phyloP scores from a whole-genome alignment of 2,888 invertebrate species.

The Sisyra nigra region DNA sequence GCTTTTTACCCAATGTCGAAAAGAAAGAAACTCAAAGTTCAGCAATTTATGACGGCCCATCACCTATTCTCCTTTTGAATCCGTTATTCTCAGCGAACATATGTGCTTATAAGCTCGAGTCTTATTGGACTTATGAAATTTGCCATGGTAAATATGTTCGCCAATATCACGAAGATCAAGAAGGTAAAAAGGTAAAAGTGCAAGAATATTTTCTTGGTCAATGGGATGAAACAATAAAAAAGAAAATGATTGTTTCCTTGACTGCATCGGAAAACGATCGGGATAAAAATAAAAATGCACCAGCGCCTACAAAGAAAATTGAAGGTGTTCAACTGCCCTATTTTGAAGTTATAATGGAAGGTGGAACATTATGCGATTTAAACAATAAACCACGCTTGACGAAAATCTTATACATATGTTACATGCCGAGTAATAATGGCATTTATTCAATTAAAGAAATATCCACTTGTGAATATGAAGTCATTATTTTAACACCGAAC shows the following conservation, averaged over 20 bases:
- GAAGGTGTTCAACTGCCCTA: constrained; percentile 83
- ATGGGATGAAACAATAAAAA: constrained; percentile 49
- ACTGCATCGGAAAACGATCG: constrained; percentile 33
- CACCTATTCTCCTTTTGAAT: constrained; percentile 59
- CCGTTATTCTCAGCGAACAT: constrained; percentile 61
- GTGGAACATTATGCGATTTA: constrained; percentile 85
- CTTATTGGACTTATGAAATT: constrained; percentile 93
- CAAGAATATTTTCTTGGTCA: constrained; percentile 78
- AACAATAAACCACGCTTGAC: constrained; percentile 71
- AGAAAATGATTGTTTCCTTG: constrained; percentile 34
- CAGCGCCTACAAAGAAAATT: constrained; percentile 48
- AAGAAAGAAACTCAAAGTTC: constrained; percentile 33
- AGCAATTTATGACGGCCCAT: constrained; percentile 53
- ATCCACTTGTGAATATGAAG: constrained; percentile 89
- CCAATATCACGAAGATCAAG: constrained; percentile 92
- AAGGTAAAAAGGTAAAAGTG: constrained; percentile 62
- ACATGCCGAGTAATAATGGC: constrained; percentile 75
- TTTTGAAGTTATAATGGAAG: constrained; percentile 69
- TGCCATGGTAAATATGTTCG: constrained; percentile 84
- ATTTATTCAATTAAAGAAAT: constrained; percentile 86
- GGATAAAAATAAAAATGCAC: constrained; percentile 31
- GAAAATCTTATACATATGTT: constrained; percentile 77
- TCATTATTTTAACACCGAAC: constrained; percentile 70
- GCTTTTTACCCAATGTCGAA: constrained; percentile 54
- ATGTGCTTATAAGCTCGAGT: constrained; percentile 75